phyloP scores from a whole-genome alignment of 2,113 vertebrate genomes.

The Eudyptes chrysolophus region DNA sequence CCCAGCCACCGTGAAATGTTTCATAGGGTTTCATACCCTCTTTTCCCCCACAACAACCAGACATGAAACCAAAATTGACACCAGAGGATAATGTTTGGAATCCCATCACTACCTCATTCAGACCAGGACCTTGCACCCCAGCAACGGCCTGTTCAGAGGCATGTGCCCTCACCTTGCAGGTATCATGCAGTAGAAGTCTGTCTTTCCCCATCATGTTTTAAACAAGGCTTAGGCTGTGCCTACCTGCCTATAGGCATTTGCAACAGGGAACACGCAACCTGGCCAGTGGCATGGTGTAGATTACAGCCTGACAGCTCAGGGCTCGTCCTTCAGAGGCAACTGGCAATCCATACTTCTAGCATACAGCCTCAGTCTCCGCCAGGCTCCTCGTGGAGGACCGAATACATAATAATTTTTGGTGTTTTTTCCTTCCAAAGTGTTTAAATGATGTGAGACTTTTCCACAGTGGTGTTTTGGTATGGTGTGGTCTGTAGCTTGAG shows the following conservation, averaged over 20 bases:
- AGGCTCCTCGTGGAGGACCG: background rate
- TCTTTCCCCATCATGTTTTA: background rate
- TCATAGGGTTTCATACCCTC: background rate
- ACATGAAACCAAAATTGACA: background rate
- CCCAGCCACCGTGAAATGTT: background rate
- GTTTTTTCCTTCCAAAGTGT: background rate
- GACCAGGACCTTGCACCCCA: background rate
- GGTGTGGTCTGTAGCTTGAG: background rate
- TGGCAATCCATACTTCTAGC: background rate
- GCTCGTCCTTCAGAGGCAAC: background rate
- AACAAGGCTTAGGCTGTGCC: background rate
- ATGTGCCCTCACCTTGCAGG: background rate
- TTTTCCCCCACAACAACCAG: background rate
- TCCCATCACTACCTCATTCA: background rate
- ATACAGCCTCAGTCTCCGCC: background rate
- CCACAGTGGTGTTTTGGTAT: background rate
- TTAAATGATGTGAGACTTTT: background rate
- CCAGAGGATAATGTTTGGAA: background rate
- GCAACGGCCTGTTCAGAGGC: background rate
- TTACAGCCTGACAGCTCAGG: background rate
- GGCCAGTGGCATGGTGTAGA: accelerated
- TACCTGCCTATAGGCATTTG: background rate
- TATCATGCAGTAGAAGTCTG: background rate
- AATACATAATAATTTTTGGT: background rate
- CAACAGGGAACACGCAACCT: background rate